phyloP scores from a whole-genome alignment of 2,113 vertebrate species.

The Kryptolebias marmoratus region DNA sequence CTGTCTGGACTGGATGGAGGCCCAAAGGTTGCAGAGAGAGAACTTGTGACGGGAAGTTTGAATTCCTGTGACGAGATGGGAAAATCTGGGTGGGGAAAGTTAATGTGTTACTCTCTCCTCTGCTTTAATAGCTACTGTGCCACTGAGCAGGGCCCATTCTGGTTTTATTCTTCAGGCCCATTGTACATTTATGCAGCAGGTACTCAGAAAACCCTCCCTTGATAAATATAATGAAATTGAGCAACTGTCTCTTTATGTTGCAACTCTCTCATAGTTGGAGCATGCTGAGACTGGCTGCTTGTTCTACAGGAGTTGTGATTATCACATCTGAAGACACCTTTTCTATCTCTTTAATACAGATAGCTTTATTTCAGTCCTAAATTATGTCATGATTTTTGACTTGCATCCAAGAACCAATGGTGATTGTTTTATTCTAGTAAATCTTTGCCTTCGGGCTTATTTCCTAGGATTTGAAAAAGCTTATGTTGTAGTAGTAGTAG shows the following conservation, averaged over 20 bases:
- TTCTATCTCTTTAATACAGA: background rate
- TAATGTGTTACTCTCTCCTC: slow-evolving; percentile 59
- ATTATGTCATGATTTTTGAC: background rate
- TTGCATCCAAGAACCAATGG: background rate
- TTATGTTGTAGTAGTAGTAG: slow-evolving; percentile 17
- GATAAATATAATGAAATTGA: slow-evolving; percentile 64
- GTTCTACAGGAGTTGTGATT: slow-evolving; percentile 31
- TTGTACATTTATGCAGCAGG: slow-evolving; percentile 7
- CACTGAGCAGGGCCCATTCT: slow-evolving; percentile 63
- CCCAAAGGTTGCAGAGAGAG: slow-evolving; percentile 9
- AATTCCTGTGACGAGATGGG: slow-evolving; percentile 33
- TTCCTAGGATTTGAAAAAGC: slow-evolving; percentile 3
- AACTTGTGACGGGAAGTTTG: slow-evolving; percentile 52
- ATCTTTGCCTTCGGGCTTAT: slow-evolving; percentile 5
- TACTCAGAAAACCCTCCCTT: slow-evolving; percentile 40
- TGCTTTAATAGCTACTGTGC: slow-evolving; percentile 35
- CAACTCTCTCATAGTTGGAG: slow-evolving; percentile 61
- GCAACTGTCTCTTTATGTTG: slow-evolving; percentile 70
- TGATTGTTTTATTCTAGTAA: background rate
- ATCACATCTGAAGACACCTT: slow-evolving; percentile 20
- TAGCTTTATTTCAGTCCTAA: slow-evolving; percentile 3
- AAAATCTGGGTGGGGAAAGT: slow-evolving; percentile 64
- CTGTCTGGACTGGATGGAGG: slow-evolving; percentile 24
- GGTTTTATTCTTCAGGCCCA: background rate
- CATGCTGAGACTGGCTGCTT: slow-evolving; percentile 72